Evolutionary conservation across 1,140 invertebrate species (phyloP).

Genomic region (Leptinotarsa texana): DNA sequence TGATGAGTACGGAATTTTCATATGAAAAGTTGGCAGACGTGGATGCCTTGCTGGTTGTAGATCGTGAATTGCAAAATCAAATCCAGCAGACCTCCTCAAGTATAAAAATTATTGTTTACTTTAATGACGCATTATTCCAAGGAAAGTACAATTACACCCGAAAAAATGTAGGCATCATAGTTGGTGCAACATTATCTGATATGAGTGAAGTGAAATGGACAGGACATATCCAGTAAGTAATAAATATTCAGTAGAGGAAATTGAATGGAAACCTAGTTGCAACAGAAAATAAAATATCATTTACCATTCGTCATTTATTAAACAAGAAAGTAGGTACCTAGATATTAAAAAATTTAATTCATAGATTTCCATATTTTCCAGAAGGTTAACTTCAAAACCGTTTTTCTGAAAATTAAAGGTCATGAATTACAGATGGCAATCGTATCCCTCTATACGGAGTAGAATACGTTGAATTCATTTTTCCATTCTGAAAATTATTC

Average conservation of each 20-base stretch:
- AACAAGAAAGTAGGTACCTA: background rate
- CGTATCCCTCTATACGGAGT: too few species aligned
- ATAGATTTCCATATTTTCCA: background rate
- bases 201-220: background rate
- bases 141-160: background rate
- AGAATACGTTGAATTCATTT: too few species aligned
- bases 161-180: background rate
- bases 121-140: slow-evolving; percentile 19
- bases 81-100: background rate
- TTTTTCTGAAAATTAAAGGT: too few species aligned
- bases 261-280: background rate
- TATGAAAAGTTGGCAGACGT: slow-evolving; percentile 4
- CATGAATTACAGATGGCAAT: too few species aligned
- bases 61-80: background rate
- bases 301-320: background rate
- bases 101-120: slow-evolving; percentile 16
- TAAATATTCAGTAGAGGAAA: background rate
- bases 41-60: background rate
- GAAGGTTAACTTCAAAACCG: too few species aligned
- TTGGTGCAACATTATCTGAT: background rate
- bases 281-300: background rate
- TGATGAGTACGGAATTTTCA: background rate
- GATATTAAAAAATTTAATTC: background rate
- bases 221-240: background rate
- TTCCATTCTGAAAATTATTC: too few species aligned